Base-by-base conservation (phyloP, 2,797 vertebrate species). In the Mormyrops attenuatus region DNA sequence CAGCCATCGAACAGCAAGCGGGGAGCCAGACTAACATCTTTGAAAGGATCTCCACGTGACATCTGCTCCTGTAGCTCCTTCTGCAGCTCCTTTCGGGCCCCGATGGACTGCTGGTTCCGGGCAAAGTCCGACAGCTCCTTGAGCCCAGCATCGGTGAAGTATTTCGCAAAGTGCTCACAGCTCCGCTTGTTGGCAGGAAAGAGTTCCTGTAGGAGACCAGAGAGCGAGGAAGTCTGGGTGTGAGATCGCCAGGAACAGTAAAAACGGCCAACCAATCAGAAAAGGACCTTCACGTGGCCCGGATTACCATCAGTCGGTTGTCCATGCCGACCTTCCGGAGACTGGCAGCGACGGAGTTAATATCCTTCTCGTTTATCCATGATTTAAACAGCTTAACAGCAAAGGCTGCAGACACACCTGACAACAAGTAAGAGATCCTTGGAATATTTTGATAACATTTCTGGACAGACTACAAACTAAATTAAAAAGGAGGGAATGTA, bases 361-460 rank as follows among this genome's bases (percentile, higher is more conserved):
- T 98, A 94, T 99, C 98, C 94, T 97, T 99, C 92, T 99, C 98
- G 85, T 97, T 97, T 93, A 99, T 97, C 98, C 98, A 99, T 6
- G 98, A 98, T 95, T 99, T 98, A 94, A 99, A 99, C 92, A 99
- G 96, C 95, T 99, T 99, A 90, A 99, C 97, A 92, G 98, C 98
- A 92, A 99, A 99, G 93, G 96, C 96, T 91, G 98, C 97, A 52
- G 98, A 99, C 91, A 99, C 98, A 93, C 98, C 98, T 99, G 93
- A 91, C 91, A 60, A 38, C 30, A 57, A 87, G 34, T 2, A 55
- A 85, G 8, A 88, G 69, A 90, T 91, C 93, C 94, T 17, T 34
- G 30, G 11, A 84, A 57, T 84, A 85, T 60, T 55, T 41, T 47
- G 41, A 38, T 38, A 69, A 60, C 2, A 20, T 41, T 44, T 60